A percentile compares a stretch with the other conserved stretches of the same genome.
Conservation (phyloP, 2,888 invertebrate genomes). For the Polydrusus tereticollis region DNA sequence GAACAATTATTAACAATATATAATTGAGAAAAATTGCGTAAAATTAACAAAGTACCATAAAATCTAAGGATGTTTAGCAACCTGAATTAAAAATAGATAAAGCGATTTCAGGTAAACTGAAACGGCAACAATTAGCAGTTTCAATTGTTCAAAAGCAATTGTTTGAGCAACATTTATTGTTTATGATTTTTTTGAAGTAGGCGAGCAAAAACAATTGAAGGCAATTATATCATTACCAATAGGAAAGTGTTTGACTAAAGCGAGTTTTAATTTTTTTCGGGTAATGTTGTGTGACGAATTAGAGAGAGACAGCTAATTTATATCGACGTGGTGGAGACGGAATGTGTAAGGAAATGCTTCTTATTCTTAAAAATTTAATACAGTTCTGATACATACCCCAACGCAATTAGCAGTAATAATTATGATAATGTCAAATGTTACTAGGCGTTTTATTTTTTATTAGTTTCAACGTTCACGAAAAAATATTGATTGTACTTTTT, state of each 20-base stretch:
- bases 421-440: no score
- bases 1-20: slow-evolving; percentile 32
- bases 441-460: no score
- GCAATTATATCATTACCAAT: slow-evolving; percentile 42
- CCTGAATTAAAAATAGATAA: slow-evolving; percentile 60
- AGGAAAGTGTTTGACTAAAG: slow-evolving; percentile 36
- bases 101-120: slow-evolving; percentile 50
- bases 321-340: no score
- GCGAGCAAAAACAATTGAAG: slow-evolving; percentile 45
- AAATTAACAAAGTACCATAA: slow-evolving; percentile 24
- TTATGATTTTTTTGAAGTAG: slow-evolving; percentile 37
- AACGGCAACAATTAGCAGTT: slow-evolving; percentile 36
- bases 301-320: neutral
- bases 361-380: no score
- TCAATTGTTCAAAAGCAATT: slow-evolving; percentile 43
- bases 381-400: no score
- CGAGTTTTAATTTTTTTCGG: slow-evolving; percentile 17
- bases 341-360: no score
- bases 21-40: slow-evolving; percentile 30
- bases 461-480: no score
- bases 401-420: no score
- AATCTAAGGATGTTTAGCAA: slow-evolving; percentile 59
- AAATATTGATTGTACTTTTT: no score
- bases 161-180: slow-evolving; percentile 45
- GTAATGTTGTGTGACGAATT: slow-evolving; percentile 16